These are phyloP conservation scores for Palythoa grandis DNA, from an alignment of 92 coral and sea anemone species.

Conservation along the genomic window DNA sequence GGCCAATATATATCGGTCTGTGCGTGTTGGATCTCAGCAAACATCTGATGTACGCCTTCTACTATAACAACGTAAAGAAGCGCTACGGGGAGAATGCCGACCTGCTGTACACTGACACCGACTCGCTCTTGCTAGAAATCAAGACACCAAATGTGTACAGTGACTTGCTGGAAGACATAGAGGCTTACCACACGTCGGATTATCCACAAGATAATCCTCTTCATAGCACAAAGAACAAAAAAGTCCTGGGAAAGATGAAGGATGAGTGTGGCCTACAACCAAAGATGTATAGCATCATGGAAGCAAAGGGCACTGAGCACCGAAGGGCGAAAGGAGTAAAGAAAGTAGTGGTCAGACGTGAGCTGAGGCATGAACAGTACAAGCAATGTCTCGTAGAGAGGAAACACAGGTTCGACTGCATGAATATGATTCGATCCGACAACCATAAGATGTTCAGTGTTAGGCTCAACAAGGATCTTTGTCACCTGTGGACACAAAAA, in stretches of 20 bases:
- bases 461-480: conserved; percentile 27
- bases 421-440: conserved; percentile 23
- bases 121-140: conserved; percentile 29
- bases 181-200: too few species aligned
- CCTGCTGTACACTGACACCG: conserved; percentile 45
- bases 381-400: conserved; percentile 23
- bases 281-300: conserved; percentile 35
- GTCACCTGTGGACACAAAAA: conserved; percentile 42
- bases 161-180: too few species aligned
- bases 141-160: conserved; percentile 19
- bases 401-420: conserved; percentile 24
- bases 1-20: conserved; percentile 20
- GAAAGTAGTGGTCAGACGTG: conserved; percentile 13
- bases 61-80: conserved; percentile 40
- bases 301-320: not conserved
- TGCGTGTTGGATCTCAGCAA: conserved; percentile 21
- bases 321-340: conserved; percentile 33
- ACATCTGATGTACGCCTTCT: conserved; percentile 48
- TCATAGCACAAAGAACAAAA: too few species aligned
- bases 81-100: conserved; percentile 17
- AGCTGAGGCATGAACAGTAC: conserved; percentile 3
- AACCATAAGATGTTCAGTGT: conserved; percentile 26
- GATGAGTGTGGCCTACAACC: too few species aligned
- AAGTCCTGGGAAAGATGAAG: conserved; percentile 43
- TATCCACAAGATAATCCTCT: too few species aligned